Evolutionary conservation across 2,888 invertebrate genomes (phyloP).

Genomic region (Macrophya annulata): DNA sequence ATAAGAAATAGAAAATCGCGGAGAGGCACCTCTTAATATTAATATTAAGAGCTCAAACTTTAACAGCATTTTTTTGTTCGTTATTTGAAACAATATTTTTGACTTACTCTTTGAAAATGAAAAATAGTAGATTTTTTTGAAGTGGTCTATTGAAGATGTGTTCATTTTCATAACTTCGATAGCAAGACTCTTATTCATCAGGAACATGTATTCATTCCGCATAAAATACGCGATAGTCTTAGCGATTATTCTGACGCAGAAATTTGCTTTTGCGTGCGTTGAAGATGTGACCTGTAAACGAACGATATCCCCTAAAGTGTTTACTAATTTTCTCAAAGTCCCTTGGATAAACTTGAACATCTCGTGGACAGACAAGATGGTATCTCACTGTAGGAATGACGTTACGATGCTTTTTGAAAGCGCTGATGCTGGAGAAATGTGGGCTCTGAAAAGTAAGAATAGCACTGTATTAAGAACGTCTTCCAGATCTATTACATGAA

Average conservation of each 20-base stretch:
- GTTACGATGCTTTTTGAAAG: conserved; percentile 9
- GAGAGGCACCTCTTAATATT: too few species aligned
- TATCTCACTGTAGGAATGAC: not conserved
- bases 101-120: too few species aligned
- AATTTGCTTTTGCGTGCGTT: not conserved
- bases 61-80: too few species aligned
- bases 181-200: not conserved
- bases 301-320: not conserved
- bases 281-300: not conserved
- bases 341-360: conserved; percentile 34
- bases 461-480: not conserved
- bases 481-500: too few species aligned
- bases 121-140: too few species aligned
- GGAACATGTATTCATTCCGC: not conserved
- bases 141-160: not conserved
- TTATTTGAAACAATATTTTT: too few species aligned
- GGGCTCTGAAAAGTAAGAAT: conserved; percentile 37
- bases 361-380: not conserved
- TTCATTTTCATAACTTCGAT: not conserved
- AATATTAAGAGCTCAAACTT: too few species aligned
- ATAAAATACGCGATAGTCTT: not conserved
- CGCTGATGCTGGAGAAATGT: conserved; percentile 13
- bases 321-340: not conserved
- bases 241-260: not conserved
- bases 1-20: too few species aligned